These are phyloP conservation scores for Acinonyx jubatus DNA, from an alignment of 2,113 vertebrate species.

Conservation along the genomic window DNA sequence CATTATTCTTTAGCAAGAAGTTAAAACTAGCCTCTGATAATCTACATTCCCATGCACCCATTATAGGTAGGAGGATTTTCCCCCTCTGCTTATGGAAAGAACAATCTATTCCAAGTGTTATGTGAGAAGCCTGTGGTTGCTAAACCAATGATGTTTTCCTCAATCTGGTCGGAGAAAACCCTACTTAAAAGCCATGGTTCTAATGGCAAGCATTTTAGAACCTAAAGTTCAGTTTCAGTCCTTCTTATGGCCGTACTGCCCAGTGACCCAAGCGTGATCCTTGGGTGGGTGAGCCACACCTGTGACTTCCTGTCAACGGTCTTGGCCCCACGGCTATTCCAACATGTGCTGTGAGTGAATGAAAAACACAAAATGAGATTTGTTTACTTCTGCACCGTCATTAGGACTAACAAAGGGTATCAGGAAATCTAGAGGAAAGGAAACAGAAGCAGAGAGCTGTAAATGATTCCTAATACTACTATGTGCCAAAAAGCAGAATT, in stretches of 20 bases:
- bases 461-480: too few species aligned
- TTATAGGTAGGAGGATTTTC: neutral
- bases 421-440: neutral
- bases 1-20: constrained; percentile 12
- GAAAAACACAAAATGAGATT: neutral
- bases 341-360: neutral
- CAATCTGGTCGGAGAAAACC: neutral
- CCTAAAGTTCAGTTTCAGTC: neutral
- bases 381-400: neutral
- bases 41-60: neutral
- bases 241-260: neutral
- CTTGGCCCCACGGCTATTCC: neutral
- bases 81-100: neutral
- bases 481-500: neutral
- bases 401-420: neutral
- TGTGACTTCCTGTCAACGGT: neutral
- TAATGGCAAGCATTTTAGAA: neutral
- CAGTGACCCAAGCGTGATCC: neutral
- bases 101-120: neutral
- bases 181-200: neutral
- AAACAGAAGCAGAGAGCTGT: neutral
- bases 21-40: neutral
- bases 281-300: neutral
- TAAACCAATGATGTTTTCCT: neutral
- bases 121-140: neutral